These are phyloP conservation scores for Eumerus sabulonum DNA, from an alignment of 2,888 invertebrate genomes.

Conservation along the genomic window DNA sequence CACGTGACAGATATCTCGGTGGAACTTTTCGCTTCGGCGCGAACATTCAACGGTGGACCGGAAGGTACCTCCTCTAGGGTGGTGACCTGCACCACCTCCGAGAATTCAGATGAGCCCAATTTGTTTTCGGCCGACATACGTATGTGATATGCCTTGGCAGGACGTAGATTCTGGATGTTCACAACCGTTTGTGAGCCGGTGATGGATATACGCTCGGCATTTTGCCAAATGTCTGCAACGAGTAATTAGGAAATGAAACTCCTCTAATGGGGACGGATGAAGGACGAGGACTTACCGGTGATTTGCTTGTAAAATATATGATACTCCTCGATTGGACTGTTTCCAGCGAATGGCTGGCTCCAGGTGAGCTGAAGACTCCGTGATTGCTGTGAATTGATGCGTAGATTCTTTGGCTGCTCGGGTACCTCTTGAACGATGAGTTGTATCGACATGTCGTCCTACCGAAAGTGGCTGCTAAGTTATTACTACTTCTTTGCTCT, in stretches of 20 bases:
- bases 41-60: slow-evolving; percentile 89
- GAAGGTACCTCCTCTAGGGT: slow-evolving; percentile 92
- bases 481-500: neutral
- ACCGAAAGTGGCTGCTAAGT: slow-evolving; percentile 32
- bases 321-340: slow-evolving; percentile 92
- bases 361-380: slow-evolving; percentile 91
- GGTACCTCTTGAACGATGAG: slow-evolving; percentile 95
- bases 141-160: slow-evolving; percentile 92
- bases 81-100: slow-evolving; percentile 91
- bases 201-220: slow-evolving; percentile 89
- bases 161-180: slow-evolving; percentile 89
- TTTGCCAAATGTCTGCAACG: slow-evolving; percentile 86
- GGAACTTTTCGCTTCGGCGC: slow-evolving; percentile 91
- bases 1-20: slow-evolving; percentile 91
- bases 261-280: neutral
- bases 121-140: slow-evolving; percentile 94
- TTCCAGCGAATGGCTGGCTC: slow-evolving; percentile 93
- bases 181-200: slow-evolving; percentile 91
- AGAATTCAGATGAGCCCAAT: slow-evolving; percentile 91
- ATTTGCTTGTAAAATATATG: slow-evolving; percentile 93
- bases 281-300: slow-evolving; percentile 78
- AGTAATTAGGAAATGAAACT: slow-evolving; percentile 57
- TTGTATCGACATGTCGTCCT: slow-evolving; percentile 93
- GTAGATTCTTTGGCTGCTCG: slow-evolving; percentile 92
- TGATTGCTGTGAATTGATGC: slow-evolving; percentile 91